Conservation (phyloP, 2,113 vertebrate genomes). For the Struthidea cinerea region DNA sequence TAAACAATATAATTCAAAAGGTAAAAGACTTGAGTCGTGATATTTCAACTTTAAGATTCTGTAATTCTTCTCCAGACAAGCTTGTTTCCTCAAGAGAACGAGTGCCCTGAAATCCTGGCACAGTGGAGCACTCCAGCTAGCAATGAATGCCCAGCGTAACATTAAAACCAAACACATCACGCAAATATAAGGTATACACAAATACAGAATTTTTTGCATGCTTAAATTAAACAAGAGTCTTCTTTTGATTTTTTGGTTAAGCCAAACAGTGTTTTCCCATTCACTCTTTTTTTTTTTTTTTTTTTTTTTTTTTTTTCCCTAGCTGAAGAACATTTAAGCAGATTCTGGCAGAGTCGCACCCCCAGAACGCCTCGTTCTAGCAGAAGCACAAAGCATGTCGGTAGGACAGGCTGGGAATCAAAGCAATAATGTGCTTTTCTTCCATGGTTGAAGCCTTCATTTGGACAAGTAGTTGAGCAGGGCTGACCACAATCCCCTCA, state of each 20-base stretch:
- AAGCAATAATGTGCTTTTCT: neutral
- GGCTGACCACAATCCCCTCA: neutral
- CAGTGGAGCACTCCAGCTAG: neutral
- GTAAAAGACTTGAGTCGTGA: rapidly evolving
- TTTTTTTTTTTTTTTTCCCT: too few relatives aligned
- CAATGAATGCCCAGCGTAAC: neutral
- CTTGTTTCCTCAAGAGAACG: neutral
- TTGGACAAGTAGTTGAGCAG: neutral
- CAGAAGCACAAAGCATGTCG: neutral
- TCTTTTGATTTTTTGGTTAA: neutral
- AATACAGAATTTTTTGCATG: neutral
- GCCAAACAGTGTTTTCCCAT: neutral
- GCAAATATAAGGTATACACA: neutral
- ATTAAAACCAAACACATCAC: neutral
- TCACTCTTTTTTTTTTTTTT: rapidly evolving
- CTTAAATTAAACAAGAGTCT: neutral
- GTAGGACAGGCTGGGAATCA: neutral
- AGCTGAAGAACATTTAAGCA: neutral
- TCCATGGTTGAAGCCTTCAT: rapidly evolving
- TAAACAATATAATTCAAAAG: neutral
- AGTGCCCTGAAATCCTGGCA: neutral
- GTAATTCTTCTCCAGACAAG: neutral
- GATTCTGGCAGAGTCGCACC: neutral
- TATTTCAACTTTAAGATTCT: neutral
- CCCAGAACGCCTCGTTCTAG: neutral